A percentile compares a stretch with the other conserved stretches of the same genome.
phyloP scores from a whole-genome alignment of 2,113 vertebrate species.

The Ptilonorhynchus violaceus region DNA sequence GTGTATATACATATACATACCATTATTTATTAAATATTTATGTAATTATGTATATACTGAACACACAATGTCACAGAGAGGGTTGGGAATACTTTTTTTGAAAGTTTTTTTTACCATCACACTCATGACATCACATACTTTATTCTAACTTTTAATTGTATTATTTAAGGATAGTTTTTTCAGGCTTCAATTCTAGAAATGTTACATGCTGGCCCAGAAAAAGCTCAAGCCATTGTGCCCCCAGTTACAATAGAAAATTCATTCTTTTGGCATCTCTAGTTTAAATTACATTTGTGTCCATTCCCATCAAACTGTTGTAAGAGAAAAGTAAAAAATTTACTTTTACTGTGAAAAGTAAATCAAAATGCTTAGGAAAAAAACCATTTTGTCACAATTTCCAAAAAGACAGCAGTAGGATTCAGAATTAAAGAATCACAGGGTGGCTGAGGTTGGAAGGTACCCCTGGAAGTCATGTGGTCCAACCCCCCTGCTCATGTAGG shows the following conservation, averaged over 20 bases:
- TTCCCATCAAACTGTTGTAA: not conserved
- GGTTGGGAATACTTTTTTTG: not conserved
- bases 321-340: no score
- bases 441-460: not conserved
- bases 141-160: not conserved
- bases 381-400: not conserved
- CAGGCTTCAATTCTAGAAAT: not conserved
- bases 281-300: not conserved
- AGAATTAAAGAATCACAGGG: not conserved
- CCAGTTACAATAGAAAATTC: not conserved
- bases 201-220: not conserved
- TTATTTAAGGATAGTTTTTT: not conserved
- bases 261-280: not conserved
- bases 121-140: not conserved
- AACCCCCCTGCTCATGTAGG: fast-evolving
- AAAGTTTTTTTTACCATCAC: not conserved
- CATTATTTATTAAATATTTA: not conserved
- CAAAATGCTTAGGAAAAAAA: not conserved
- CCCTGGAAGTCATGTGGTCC: not conserved
- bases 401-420: not conserved
- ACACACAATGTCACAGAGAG: not conserved
- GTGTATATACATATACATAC: no score
- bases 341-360: not conserved
- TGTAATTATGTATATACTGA: not conserved
- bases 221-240: not conserved